Evolutionary conservation across 1,140 invertebrate species (phyloP).

Genomic region (Aphis craccivora): DNA sequence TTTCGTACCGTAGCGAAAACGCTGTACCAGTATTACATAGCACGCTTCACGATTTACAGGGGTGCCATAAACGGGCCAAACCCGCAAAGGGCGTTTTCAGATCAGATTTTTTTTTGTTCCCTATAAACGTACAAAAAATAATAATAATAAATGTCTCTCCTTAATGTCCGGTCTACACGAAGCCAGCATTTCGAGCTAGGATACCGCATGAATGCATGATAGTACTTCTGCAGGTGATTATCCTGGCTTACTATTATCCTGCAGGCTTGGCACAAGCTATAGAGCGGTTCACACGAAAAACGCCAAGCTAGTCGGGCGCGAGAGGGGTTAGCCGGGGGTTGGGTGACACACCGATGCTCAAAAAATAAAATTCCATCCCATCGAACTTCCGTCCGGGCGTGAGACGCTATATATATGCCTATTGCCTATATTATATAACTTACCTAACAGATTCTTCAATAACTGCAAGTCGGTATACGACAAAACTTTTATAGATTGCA

Average conservation of each 20-base stretch:
- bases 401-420: background rate
- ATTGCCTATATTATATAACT: too few relatives aligned
- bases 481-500: too few relatives aligned
- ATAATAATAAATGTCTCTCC: background rate
- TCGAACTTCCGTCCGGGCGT: background rate
- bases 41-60: background rate
- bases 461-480: background rate
- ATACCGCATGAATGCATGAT: background rate
- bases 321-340: background rate
- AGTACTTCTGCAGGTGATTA: background rate
- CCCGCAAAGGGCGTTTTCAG: background rate
- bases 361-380: background rate
- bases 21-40: background rate
- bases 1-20: background rate
- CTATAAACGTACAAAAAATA: background rate
- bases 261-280: too few relatives aligned
- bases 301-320: background rate
- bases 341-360: too few relatives aligned
- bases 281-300: background rate
- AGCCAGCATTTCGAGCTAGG: background rate
- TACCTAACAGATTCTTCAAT: background rate
- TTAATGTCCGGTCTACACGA: background rate
- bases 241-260: background rate
- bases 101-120: background rate
- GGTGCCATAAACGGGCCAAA: background rate